These are phyloP conservation scores for Aurelia aurita complex sp. Pacific DNA, from an alignment of 30 jellyfish, hydroid and myxozoan genomes.

Conservation along the genomic window DNA sequence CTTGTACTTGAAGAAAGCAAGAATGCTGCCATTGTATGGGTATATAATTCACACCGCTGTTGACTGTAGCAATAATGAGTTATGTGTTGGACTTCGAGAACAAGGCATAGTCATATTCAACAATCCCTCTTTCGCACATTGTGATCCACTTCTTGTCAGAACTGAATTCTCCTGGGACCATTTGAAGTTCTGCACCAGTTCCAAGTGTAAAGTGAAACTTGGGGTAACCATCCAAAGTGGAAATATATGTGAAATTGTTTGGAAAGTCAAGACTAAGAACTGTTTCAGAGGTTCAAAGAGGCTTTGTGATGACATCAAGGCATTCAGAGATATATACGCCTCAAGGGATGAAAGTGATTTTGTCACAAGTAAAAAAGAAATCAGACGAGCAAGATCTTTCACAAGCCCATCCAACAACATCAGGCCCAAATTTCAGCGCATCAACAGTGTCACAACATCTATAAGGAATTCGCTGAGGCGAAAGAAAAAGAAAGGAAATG, in stretches of 20 bases:
- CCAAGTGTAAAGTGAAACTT: conserved; percentile 45
- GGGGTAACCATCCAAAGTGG: conserved; percentile 53
- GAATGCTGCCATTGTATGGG: conserved; percentile 51
- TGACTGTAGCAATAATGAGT: conserved; percentile 23
- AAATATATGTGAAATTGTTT: conserved; percentile 18
- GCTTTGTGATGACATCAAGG: conserved; percentile 43
- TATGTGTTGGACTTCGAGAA: conserved; percentile 57
- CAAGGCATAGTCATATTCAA: conserved; percentile 49
- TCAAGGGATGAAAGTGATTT: conserved; percentile 66
- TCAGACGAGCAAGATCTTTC: conserved; percentile 33
- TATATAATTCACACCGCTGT: conserved; percentile 37
- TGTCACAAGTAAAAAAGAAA: conserved; percentile 38
- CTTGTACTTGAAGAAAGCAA: conserved; percentile 38
- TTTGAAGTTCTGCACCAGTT: conserved; percentile 41
- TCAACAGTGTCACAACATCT: conserved; percentile 48
- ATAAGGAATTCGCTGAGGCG: conserved; percentile 50
- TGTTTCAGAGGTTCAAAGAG: conserved; percentile 64
- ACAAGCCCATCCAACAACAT: conserved; percentile 29
- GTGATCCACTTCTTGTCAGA: conserved; percentile 18
- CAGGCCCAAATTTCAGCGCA: conserved; percentile 33
- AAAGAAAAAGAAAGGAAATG: conserved; percentile 2
- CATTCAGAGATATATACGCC: conserved; percentile 54
- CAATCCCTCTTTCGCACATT: conserved; percentile 46
- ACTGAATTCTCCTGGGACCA: conserved; percentile 51
- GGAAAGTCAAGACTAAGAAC: conserved; percentile 51